Evolutionary conservation across 2,797 vertebrate species (phyloP), one percentile per base, ranked within the genome.

Genomic region (Pseudochaenichthys georgianus): DNA sequence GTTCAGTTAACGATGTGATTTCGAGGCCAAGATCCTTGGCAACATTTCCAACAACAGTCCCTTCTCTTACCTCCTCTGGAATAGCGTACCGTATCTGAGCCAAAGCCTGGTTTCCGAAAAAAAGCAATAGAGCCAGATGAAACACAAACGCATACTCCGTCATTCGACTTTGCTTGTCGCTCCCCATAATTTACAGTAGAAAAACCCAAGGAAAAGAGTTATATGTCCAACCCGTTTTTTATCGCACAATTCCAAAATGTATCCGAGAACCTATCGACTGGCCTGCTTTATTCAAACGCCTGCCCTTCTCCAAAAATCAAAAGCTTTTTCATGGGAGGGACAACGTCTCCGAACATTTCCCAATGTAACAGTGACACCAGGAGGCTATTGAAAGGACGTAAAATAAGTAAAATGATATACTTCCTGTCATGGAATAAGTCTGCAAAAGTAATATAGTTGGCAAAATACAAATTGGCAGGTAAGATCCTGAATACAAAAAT

Each of bases 11-110:
- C 0, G 90, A 87, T 2, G 52, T 71, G 3, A 90, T 57, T 55
- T 94, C 93, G 42, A 96, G 84, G n/a, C 94, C 94, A 53, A 96
- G 83, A 89, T 96, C 95, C 23, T 93, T 95, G 0, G 94, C 95
- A 10, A 94, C 70, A 80, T 95, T 95, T 58, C 95, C 95, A 59
- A 96, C 92, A 48, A 89, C 34, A 7, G 92, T 89, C 58, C 93
- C 95, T 6, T 85, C 83, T 74, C 93, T 91, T 10, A 90, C 84
- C 74, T 96, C 96, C 77, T 96, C 96, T 1, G 93, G 88, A 81
- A 96, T 71, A 2, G 91, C 90, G 70, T 96, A 97, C 34, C 91
- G 83, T 51, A 95, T 89, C 60, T 94, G 92, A 53, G 93, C 95
- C 0, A 77, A 81, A 38, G 78, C 82, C 21, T 47, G 50, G 1